Percentiles rank a stretch among this genome's conserved stretches.
Conservation (phyloP, 2,797 vertebrate species). For the Hoplostethus mediterraneus region DNA sequence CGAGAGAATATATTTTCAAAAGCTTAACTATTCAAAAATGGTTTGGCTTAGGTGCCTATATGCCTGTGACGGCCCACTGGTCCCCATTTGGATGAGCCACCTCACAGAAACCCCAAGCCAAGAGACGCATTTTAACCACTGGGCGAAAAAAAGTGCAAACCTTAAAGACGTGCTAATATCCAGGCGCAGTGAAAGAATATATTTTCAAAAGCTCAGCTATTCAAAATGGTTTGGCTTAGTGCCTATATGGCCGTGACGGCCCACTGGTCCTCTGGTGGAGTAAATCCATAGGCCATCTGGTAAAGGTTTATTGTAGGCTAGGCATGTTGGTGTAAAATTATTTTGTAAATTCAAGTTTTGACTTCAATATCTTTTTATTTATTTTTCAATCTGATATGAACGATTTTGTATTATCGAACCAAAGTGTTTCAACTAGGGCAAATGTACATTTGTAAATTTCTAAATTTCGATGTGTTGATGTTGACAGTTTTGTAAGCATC, state of each 20-base stretch:
- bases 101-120: conserved; percentile 58
- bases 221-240: conserved; percentile 63
- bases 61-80: conserved; percentile 59
- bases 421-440: conserved; percentile 85
- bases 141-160: conserved; percentile 52
- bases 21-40: conserved; percentile 41
- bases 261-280: conserved; percentile 69
- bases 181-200: conserved; percentile 65
- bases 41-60: conserved; percentile 67
- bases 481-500: conserved; percentile 79
- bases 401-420: conserved; percentile 86
- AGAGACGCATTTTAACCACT: conserved; percentile 53
- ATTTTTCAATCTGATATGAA: conserved; percentile 81
- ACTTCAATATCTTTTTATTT: conserved; percentile 83
- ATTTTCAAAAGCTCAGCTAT: conserved; percentile 69
- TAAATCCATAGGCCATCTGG: conserved; percentile 68
- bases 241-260: conserved; percentile 60
- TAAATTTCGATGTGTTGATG: conserved; percentile 83
- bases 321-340: conserved; percentile 78
- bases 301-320: conserved; percentile 63
- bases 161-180: conserved; percentile 63
- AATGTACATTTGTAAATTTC: conserved; percentile 86
- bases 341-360: conserved; percentile 82
- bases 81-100: conserved; percentile 57
- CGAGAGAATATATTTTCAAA: conserved; percentile 38